These are phyloP conservation scores for Xerus inauris DNA, from an alignment of 2,113 vertebrate genomes.

Conservation along the genomic window DNA sequence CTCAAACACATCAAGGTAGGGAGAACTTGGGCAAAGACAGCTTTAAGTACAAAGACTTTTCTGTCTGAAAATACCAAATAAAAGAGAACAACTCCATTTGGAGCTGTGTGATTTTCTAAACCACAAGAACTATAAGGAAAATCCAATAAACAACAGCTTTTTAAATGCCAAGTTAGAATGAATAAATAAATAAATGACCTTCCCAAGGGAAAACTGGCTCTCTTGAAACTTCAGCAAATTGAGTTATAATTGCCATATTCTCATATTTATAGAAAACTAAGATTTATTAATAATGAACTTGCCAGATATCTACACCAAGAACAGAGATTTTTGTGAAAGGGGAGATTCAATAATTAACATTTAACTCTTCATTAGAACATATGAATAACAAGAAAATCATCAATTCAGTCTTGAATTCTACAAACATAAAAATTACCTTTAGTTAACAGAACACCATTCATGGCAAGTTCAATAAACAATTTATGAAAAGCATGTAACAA, in stretches of 20 bases:
- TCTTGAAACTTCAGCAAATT: constrained; percentile 77
- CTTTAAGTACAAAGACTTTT: constrained; percentile 20
- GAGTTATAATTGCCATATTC: constrained; percentile 69
- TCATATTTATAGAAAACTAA: constrained; percentile 65
- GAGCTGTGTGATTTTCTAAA: constrained; percentile 65
- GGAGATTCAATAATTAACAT: constrained; percentile 61
- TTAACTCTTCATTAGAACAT: constrained; percentile 63
- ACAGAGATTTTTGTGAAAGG: constrained; percentile 56
- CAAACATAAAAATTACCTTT: constrained; percentile 61
- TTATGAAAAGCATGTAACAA: constrained; percentile 53
- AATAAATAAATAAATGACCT: constrained; percentile 72
- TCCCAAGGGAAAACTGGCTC: constrained; percentile 64
- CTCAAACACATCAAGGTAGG: constrained; percentile 29
- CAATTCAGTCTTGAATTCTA: constrained; percentile 40
- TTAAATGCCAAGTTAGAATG: constrained; percentile 73
- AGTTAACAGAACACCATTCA: constrained; percentile 60
- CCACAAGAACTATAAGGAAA: constrained; percentile 52
- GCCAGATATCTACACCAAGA: constrained; percentile 40
- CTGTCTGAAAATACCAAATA: constrained; percentile 44
- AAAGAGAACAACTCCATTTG: constrained; percentile 54
- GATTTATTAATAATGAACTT: constrained; percentile 74
- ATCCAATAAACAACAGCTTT: constrained; percentile 62
- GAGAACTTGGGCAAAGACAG: neutral
- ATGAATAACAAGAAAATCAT: constrained; percentile 53
- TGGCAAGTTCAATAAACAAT: constrained; percentile 36